A percentile compares a stretch with the other conserved stretches of the same genome.
Conservation (phyloP, 2,113 vertebrate genomes). For the Rhinolophus ferrumequinum region DNA sequence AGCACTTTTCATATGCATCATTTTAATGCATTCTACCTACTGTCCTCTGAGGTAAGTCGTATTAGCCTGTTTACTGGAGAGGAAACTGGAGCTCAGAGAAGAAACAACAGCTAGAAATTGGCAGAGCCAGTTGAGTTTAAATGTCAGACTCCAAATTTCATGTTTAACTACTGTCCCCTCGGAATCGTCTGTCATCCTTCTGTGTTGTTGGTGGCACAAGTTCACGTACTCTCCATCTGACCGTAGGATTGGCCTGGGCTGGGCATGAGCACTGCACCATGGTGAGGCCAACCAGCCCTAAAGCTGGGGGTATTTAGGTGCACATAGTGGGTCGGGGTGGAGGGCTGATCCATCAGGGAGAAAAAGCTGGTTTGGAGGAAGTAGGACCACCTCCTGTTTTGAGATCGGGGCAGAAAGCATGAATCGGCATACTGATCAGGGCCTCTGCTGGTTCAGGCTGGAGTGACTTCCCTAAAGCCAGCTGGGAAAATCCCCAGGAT, state of each 20-base stretch:
- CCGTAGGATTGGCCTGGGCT: no score
- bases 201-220: not conserved
- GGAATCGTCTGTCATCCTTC: not conserved
- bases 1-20: not conserved
- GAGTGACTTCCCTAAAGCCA: constrained; percentile 16
- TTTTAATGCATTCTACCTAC: not conserved
- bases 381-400: not conserved
- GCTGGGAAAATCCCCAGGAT: constrained; percentile 39
- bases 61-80: not conserved
- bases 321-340: no score
- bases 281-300: not conserved
- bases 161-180: not conserved
- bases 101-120: not conserved
- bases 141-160: not conserved
- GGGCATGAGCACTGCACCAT: not conserved
- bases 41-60: not conserved
- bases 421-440: not conserved
- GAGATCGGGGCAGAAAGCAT: not conserved
- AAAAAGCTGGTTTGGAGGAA: not conserved
- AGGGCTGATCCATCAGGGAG: not conserved
- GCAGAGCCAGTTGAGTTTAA: not conserved
- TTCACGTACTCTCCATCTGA: not conserved
- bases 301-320: not conserved
- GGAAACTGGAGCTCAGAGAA: not conserved
- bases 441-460: not conserved